Evolutionary conservation across 1,140 invertebrate species (phyloP).

Genomic region (Oryzaephilus surinamensis): DNA sequence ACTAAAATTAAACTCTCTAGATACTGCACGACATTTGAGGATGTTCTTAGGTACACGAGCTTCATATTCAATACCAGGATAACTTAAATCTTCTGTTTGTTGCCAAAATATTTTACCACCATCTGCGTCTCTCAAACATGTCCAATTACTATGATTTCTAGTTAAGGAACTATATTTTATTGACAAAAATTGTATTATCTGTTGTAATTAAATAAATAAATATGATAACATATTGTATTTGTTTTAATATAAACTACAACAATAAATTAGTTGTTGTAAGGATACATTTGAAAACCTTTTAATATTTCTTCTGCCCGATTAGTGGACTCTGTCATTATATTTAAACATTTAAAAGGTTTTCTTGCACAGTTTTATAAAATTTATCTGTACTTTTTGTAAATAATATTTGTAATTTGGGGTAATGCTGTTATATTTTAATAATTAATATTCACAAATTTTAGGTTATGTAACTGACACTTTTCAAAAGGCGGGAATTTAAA

Average conservation of each 20-base stretch:
- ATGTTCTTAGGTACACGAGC: constrained; percentile 94
- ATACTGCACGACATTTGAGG: constrained; percentile 89
- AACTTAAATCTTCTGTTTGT: constrained; percentile 90
- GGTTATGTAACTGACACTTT: too few species aligned
- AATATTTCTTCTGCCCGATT: constrained; percentile 39
- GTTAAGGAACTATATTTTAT: neutral
- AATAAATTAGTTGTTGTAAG: too few species aligned
- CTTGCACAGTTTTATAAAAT: too few species aligned
- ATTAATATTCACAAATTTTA: too few species aligned
- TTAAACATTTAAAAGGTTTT: too few species aligned
- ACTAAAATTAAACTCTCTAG: constrained; percentile 97
- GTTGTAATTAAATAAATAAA: neutral
- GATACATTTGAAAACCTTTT: constrained; percentile 49
- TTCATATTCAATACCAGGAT: constrained; percentile 87
- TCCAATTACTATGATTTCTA: constrained; percentile 75
- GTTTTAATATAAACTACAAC: constrained; percentile 9
- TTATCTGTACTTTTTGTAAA: too few species aligned
- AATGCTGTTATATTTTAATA: too few species aligned
- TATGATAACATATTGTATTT: neutral
- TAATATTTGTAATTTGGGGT: too few species aligned
- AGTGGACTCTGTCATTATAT: constrained; percentile 31
- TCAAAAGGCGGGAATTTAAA: too few species aligned
- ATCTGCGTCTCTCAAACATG: constrained; percentile 94
- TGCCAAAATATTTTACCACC: constrained; percentile 96
- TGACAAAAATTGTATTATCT: neutral